Percentiles rank a stretch among this genome's conserved stretches.
Conservation (phyloP, 2,113 vertebrate species). For the Buteo buteo region DNA sequence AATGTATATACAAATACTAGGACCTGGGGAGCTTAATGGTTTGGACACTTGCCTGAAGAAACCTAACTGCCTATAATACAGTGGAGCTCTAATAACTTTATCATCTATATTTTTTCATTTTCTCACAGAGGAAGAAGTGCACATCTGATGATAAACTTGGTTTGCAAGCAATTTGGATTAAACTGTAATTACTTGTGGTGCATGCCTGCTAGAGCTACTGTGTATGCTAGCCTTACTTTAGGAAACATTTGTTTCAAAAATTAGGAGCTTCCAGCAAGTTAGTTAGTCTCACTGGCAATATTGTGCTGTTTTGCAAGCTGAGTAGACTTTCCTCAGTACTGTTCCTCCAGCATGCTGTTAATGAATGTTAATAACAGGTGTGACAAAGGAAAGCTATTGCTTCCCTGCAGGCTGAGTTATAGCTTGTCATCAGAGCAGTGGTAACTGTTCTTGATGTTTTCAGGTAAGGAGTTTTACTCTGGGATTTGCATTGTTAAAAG, state of each 20-base stretch:
- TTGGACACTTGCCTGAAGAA: neutral
- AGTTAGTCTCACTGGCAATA: neutral
- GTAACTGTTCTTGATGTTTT: neutral
- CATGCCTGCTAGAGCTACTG: neutral
- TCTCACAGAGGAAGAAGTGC: neutral
- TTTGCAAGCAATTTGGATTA: neutral
- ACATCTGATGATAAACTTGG: neutral
- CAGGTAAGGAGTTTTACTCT: neutral
- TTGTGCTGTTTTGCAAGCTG: neutral
- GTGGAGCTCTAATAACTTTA: neutral
- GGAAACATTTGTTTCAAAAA: neutral
- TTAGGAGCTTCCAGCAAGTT: neutral
- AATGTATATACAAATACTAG: neutral
- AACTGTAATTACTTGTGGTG: neutral
- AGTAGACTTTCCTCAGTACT: neutral
- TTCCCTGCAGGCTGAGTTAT: neutral
- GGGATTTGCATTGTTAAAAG: neutral
- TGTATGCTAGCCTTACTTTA: neutral
- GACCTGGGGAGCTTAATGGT: neutral
- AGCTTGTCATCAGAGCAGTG: neutral
- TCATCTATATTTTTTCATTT: neutral
- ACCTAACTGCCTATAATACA: neutral
- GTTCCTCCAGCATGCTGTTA: neutral
- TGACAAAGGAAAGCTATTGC: neutral
- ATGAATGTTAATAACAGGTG: neutral